Conservation (phyloP, 2,888 invertebrate genomes). For the Notodonta dromedarius region DNA sequence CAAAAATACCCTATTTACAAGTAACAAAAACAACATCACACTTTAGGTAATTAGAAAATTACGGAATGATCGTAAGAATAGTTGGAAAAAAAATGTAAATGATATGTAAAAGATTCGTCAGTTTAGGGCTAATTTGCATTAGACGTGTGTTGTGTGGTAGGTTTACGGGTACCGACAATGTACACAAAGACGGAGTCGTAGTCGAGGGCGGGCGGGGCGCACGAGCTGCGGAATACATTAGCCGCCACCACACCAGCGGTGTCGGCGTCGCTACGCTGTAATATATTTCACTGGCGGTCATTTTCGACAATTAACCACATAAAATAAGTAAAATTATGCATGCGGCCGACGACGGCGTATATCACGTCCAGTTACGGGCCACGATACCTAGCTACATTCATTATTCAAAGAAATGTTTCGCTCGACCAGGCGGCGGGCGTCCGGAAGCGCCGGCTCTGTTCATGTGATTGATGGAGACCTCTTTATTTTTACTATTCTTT, state of each 20-base stretch:
- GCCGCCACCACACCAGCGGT: slow-evolving; percentile 68
- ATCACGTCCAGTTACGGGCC: slow-evolving; percentile 84
- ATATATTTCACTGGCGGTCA: slow-evolving; percentile 83
- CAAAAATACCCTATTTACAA: too few relatives aligned
- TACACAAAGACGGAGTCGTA: slow-evolving; percentile 61
- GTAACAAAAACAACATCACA: not conserved
- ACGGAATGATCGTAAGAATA: not conserved
- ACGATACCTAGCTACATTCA: slow-evolving; percentile 82
- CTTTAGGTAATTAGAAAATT: not conserved
- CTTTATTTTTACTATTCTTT: slow-evolving; percentile 74
- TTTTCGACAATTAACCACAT: slow-evolving; percentile 85
- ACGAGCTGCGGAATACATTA: slow-evolving; percentile 79
- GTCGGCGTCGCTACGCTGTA: slow-evolving; percentile 73
- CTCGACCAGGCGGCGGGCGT: slow-evolving; percentile 74
- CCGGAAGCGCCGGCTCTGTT: slow-evolving; percentile 79
- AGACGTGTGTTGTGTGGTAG: slow-evolving; percentile 33
- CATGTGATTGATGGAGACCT: slow-evolving; percentile 81
- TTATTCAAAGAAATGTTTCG: slow-evolving; percentile 85
- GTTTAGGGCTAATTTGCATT: slow-evolving; percentile 38
- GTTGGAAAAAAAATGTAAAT: slow-evolving; percentile 4
- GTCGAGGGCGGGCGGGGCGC: slow-evolving; percentile 70
- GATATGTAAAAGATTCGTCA: slow-evolving; percentile 9
- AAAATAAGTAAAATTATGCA: slow-evolving; percentile 85
- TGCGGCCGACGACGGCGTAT: slow-evolving; percentile 83
- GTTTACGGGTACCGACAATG: slow-evolving; percentile 29